Evolutionary conservation across 2,888 invertebrate species (phyloP), one percentile per base, ranked within the genome.

Genomic region (Acleris sparsana): DNA sequence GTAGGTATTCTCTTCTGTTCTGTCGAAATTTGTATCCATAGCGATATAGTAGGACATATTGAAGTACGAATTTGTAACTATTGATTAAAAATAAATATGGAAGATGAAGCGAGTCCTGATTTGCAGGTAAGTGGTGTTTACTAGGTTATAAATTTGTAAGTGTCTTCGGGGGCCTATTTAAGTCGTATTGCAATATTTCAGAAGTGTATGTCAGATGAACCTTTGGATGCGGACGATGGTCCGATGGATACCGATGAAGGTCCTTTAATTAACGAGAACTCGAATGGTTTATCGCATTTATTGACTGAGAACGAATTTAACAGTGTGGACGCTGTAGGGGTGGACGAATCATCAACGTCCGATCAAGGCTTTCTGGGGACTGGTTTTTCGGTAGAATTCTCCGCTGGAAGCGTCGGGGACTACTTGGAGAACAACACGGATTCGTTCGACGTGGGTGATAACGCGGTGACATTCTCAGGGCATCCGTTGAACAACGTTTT

Each of bases 211-310:
- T 81, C 89, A 17, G 89, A 88, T 43, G 86, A 80, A 22, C 84
- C 64, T 2, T 63, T 72, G 63, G 71, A 72, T 48, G 63, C 71
- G 18, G 71, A 72, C 48, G 71, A 72, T 44, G 68, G 69, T 20
- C 70, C 83, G 11, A 90, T 92, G 90, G 92, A 92, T 67, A 88
- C 88, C 13, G 92, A 92, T 64, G 92, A 92, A 73, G 90, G 90
- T 1, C 89, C 91, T 16, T 70, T 91, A 60, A 92, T 89, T 57
- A 89, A 92, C 68, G 92, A 92, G 72, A 92, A 91, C 70, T 92
- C 92, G 1, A 92, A 91, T 71, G 92, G 92, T 7, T 74, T 91
- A 62, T 91, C 92, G 9, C 91, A 92, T 79, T 79, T 92, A 71
- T 76, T 92, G 70, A 91, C 90, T 17, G 92, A 91, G 69, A 86